Conservation (phyloP, 30 jellyfish, hydroid and myxozoan species). For the Pelagia noctiluca region DNA sequence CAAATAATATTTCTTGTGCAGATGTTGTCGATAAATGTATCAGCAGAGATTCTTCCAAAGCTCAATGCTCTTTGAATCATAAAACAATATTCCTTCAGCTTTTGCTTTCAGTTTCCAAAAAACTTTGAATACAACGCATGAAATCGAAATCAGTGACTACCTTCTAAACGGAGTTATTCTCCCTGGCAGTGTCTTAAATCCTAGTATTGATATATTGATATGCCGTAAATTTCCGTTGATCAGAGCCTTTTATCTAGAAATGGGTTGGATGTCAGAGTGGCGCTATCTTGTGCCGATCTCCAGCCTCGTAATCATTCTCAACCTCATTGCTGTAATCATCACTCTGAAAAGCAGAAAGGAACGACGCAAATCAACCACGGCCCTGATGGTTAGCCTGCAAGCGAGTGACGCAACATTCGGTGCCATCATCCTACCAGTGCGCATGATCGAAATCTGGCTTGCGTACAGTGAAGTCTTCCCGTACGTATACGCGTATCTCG, state of each 20-base stretch:
- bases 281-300: constrained; percentile 44
- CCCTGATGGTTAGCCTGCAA: constrained; percentile 43
- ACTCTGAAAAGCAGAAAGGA: constrained; percentile 28
- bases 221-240: not conserved
- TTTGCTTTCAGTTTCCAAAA: too few relatives aligned
- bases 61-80: too few relatives aligned
- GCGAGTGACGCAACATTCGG: constrained; percentile 53
- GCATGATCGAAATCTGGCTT: constrained; percentile 34
- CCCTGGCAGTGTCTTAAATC: too few relatives aligned
- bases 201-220: too few relatives aligned
- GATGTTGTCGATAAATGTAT: too few relatives aligned
- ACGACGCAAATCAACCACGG: constrained; percentile 69
- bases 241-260: not conserved
- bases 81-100: too few relatives aligned
- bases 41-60: too few relatives aligned
- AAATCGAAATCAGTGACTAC: too few relatives aligned
- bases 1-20: too few relatives aligned
- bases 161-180: too few relatives aligned
- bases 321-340: constrained; percentile 28
- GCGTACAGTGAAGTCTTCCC: constrained; percentile 17
- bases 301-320: constrained; percentile 15
- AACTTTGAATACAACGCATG: too few relatives aligned
- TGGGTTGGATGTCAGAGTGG: constrained; percentile 65
- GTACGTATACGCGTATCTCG: constrained; percentile 48
- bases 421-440: constrained; percentile 46